Conservation (phyloP, 30 jellyfish, hydroid and myxozoan species). For the Aurelia coerulea region DNA sequence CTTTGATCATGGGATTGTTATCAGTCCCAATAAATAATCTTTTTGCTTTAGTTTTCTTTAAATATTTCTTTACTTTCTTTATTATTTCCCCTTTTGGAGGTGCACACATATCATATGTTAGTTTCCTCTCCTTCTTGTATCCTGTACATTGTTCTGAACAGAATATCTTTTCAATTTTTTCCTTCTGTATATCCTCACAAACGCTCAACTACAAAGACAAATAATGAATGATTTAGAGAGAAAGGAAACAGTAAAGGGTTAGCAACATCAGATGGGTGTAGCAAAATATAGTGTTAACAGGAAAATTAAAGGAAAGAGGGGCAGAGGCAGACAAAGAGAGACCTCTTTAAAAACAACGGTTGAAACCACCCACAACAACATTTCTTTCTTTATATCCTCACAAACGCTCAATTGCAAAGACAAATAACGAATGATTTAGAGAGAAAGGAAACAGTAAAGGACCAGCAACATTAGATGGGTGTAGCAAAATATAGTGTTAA, state of each 20-base stretch:
- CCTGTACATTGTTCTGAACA: slow-evolving; percentile 97
- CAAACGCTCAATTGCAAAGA: no score
- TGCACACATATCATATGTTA: slow-evolving; percentile 92
- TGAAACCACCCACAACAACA: no score
- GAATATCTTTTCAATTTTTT: slow-evolving; percentile 43
- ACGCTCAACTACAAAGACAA: slow-evolving; percentile 34
- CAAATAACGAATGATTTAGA: no score
- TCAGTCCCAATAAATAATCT: slow-evolving; percentile 94
- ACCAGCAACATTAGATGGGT: no score
- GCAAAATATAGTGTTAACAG: no score
- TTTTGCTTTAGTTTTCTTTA: slow-evolving; percentile 43
- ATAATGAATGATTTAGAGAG: not conserved
- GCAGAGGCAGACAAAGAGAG: no score
- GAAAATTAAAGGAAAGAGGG: no score
- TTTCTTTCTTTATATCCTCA: no score
- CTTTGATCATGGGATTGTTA: slow-evolving; percentile 81
- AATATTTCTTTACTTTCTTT: slow-evolving; percentile 54
- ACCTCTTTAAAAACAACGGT: no score
- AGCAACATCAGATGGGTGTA: not conserved
- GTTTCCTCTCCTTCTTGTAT: slow-evolving; percentile 26
- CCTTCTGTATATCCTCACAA: slow-evolving; percentile 79
- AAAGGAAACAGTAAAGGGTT: not conserved
- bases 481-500: no score
- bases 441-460: no score
- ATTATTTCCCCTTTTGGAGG: slow-evolving; percentile 82